Base-by-base conservation (phyloP, 1,140 invertebrate genomes). In the Pseudomyrmex dendroicus region DNA sequence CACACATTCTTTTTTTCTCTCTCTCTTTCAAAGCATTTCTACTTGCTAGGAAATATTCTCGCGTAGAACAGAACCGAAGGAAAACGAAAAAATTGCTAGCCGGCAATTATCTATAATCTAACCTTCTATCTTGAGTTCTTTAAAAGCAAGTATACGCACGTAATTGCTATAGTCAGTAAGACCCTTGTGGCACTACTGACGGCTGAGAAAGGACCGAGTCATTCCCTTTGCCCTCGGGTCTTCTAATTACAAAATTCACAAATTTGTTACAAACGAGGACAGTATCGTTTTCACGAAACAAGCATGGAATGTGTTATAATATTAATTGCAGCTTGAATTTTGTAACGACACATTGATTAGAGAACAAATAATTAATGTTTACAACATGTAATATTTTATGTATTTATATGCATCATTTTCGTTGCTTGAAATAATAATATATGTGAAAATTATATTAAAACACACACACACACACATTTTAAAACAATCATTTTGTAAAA, bases 301-400 rank as follows among this genome's bases (percentile, higher is more conserved):
- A 61, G 10, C 54, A 20, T 50, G 15, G n/a, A 61, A 68, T 80
- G 61, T 35, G 0, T 35, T 35, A 35, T 20, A 15, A 61, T 68
- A 68, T 68, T 57, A 17, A 68, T 78, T 68, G 35, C 52, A 13
- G 15, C 35, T 68, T 22, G 17, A 68, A 17, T 77, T 67, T 67
- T 44, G n/a, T 66, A 74, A 63, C 3, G 15, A 64, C 25, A 50
- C 59, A 68, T 68, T 77, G 50, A 77, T 77, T 68, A 57, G 48
- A 54, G 35, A 57, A 78, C 17, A 25, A 70, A 70, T 78, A 68
- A 78, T 70, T 68, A 46, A 70, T 70, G 48, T 59, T 78, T 67
- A 20, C 20, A 22, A 13, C 17, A 12, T 35, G 48, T 2, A 25
- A 44, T 22, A 54, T 76, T 7, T 66, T 66, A 59, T 78, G 25